Base-by-base conservation (phyloP, 2,113 vertebrate species). In the Perccottus glenii region DNA sequence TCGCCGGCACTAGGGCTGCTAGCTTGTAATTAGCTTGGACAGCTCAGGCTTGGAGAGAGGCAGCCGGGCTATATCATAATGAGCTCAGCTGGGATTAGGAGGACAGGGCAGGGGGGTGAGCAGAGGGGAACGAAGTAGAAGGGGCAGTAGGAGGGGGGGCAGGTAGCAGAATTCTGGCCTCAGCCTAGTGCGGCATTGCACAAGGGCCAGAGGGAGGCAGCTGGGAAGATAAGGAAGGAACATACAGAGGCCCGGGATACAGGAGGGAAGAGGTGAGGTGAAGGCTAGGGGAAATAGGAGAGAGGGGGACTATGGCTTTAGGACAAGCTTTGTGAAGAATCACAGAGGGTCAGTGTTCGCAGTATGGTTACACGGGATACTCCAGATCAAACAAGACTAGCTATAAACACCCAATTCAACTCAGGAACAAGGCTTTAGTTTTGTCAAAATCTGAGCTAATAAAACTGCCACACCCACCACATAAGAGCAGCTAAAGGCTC, bases 71-170 rank as follows among this genome's bases (percentile, higher is more conserved):
- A 96, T 94, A 97, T 96, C 95, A 95, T 99, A 99, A 98, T 98
- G 97, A 98, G 97, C 96, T 98, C 97, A 98, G 93, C 94, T 98
- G 97, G 97, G 97, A 99, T 98, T 99, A 98, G 96, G 94, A 98
- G 97, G 96, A 98, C 97, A 98, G 96, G 94, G 95, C 95, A 95
- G 93, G 95, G 92, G 93, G 90, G 73, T 75, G 84, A 81, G 82
- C 80, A 82, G 93, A 95, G 94, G 95, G 95, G 95, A 94, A 94
- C 93, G 94, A 91, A 91, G 93, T n/a, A 91, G 93, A 93, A 93
- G 92, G 93, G 92, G 90, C 45, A 36, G 16, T 11, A 3, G 27
- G 91, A 94, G 93, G 93, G 93, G 92, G 91, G 91, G 87, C 89
- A 91, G 90, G 84, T 77, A 83, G 78, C 70, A 86, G 82, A 85